A percentile compares a stretch with the other conserved stretches of the same genome.
Evolutionary conservation across 2,888 invertebrate species (phyloP).

Genomic region (Emmelina monodactyla): DNA sequence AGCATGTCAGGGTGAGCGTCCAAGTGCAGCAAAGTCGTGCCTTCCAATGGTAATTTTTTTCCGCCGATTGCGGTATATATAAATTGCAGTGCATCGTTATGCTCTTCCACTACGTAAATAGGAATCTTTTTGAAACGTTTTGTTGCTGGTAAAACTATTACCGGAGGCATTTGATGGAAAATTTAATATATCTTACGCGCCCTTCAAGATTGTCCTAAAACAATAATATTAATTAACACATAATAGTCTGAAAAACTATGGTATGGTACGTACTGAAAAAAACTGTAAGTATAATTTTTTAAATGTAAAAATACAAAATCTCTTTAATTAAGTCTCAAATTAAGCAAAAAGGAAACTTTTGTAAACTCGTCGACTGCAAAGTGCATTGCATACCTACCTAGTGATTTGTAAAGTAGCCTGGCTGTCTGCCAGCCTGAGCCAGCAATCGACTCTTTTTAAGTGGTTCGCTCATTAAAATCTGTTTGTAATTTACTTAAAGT

Average conservation of each 20-base stretch:
- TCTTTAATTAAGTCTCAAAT: not conserved
- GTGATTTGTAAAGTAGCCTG: not conserved
- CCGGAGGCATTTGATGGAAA: too few relatives aligned
- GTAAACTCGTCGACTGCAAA: too few relatives aligned
- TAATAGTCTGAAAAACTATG: too few relatives aligned
- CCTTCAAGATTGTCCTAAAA: too few relatives aligned
- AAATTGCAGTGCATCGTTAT: constrained; percentile 79
- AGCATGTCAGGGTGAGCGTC: constrained; percentile 95
- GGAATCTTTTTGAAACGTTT: constrained; percentile 73
- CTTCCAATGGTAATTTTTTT: constrained; percentile 80
- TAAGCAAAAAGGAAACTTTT: not conserved
- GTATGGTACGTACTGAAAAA: too few relatives aligned
- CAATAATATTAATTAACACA: too few relatives aligned
- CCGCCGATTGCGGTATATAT: constrained; percentile 82
- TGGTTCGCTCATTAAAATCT: too few relatives aligned
- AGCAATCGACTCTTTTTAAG: not conserved
- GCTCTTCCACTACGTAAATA: constrained; percentile 79
- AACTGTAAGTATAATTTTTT: too few relatives aligned
- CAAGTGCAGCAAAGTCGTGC: constrained; percentile 81
- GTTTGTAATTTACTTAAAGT: too few relatives aligned
- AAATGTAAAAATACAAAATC: too few relatives aligned
- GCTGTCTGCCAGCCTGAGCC: not conserved
- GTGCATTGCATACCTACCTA: too few relatives aligned
- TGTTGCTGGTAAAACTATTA: constrained; percentile 18
- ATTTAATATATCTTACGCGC: too few relatives aligned